Evolutionary conservation across 2,888 invertebrate genomes (phyloP), one percentile per base, ranked within the genome.

Genomic region (Diloba caeruleocephala): DNA sequence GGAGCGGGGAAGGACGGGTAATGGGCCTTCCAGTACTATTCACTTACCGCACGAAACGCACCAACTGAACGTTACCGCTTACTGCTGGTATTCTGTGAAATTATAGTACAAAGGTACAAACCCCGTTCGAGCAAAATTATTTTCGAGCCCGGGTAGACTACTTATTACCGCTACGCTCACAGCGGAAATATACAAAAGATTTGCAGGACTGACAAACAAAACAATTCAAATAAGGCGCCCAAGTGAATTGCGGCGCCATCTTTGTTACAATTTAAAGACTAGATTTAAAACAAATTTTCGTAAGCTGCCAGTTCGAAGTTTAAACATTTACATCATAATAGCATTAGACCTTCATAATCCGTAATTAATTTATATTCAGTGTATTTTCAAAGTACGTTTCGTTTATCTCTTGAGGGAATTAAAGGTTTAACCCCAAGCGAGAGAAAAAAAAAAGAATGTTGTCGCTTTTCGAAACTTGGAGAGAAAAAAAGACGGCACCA

Each of bases 401-500:
- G 62, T 71, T 56, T 59, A n/a, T n/a, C n/a, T 50, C 28, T 21
- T 38, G 3, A 65, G 49, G 65, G 68, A 70, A 72, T 58, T 66
- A 62, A 61, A 69, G 60, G 58, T 69, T 64, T 55, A 73, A 65
- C 50, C 58, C 65, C 54, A 49, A 59, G 43, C 45, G 39, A 25
- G 46, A 12, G 44, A 25, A 38, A 59, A 66, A 38, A 59, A 66
- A 76, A 66, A 73, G 71, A 71, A 70, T 68, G 53, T 68, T 69
- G 64, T 63, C 66, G 68, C 65, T 73, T 68, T 58, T 36, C 41
- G 46, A 57, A 78, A 78, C 71, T 78, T 77, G 45, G 43, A 48
- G 63, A 55, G n/a, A n/a, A n/a, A 70, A 68, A 74, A 76, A 73
- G 67, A 85, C 87, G 84, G 56, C 60, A 74, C 45, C 77, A 76